phyloP scores from a whole-genome alignment of 2,113 vertebrate species.

The Columbina picui region DNA sequence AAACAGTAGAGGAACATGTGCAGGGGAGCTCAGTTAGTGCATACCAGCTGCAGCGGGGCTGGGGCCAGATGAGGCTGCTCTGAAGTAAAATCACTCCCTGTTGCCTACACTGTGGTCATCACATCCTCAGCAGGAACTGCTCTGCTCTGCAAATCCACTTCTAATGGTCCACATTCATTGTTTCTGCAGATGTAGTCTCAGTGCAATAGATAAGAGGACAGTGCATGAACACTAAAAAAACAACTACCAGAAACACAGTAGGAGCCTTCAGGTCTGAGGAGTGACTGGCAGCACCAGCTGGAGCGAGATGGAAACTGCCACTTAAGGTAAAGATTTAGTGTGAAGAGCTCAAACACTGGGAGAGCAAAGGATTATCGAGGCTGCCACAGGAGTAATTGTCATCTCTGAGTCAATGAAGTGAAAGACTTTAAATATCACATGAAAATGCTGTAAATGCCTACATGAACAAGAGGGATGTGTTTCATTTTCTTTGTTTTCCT shows the following conservation, averaged over 20 bases:
- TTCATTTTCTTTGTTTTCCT: neutral
- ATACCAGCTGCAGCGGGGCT: neutral
- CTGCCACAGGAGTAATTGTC: neutral
- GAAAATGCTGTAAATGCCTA: neutral
- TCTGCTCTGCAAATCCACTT: neutral
- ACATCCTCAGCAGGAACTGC: neutral
- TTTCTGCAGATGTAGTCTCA: neutral
- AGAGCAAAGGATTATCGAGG: neutral
- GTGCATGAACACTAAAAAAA: neutral
- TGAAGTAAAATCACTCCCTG: neutral
- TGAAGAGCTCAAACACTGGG: neutral
- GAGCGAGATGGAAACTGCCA: neutral
- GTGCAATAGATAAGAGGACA: neutral
- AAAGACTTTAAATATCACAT: neutral
- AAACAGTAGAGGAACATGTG: neutral
- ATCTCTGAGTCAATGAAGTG: neutral
- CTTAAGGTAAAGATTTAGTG: conserved; percentile 10
- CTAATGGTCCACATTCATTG: neutral
- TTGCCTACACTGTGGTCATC: neutral
- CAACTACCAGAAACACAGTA: neutral
- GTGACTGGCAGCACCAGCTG: conserved; percentile 28
- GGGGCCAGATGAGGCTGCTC: neutral
- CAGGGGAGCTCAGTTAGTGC: neutral
- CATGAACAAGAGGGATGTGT: neutral
- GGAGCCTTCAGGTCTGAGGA: neutral